Conservation (phyloP, 2,797 vertebrate species). For the Enteromius anoplus region DNA sequence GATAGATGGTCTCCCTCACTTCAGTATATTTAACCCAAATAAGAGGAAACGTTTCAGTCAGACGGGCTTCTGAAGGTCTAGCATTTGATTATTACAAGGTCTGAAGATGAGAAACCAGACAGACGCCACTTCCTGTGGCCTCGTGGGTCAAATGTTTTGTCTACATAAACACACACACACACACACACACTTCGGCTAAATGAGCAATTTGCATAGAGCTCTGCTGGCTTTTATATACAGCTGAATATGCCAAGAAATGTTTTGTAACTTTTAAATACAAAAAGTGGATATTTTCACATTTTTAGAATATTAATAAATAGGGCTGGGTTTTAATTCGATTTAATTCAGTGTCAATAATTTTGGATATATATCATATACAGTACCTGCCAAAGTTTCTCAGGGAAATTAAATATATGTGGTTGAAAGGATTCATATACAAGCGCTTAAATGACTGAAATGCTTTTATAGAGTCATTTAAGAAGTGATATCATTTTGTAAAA, state of each 20-base stretch:
- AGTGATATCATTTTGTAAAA: too few relatives aligned
- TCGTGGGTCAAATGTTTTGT: neutral
- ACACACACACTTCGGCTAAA: constrained; percentile 32
- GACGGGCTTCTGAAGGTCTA: constrained; percentile 66
- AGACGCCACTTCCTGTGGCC: constrained; percentile 33
- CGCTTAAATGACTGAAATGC: too few relatives aligned
- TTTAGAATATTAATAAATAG: too few relatives aligned
- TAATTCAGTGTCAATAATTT: too few relatives aligned
- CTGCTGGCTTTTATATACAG: neutral
- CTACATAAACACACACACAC: neutral
- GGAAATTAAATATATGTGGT: too few relatives aligned
- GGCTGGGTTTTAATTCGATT: too few relatives aligned
- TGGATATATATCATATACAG: too few relatives aligned
- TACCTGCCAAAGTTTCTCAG: too few relatives aligned
- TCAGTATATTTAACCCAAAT: constrained; percentile 69
- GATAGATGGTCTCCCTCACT: neutral
- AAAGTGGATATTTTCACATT: too few relatives aligned
- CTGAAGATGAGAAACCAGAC: neutral
- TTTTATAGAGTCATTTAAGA: too few relatives aligned
- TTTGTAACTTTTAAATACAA: too few relatives aligned
- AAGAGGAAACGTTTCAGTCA: constrained; percentile 63
- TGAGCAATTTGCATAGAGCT: neutral
- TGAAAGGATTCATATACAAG: too few relatives aligned
- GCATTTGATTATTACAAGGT: constrained; percentile 56
- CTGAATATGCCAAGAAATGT: neutral